Percentiles rank a stretch among this genome's conserved stretches.
phyloP scores from a whole-genome alignment of 2,797 vertebrate genomes.

The Aselliscus stoliczkanus region DNA sequence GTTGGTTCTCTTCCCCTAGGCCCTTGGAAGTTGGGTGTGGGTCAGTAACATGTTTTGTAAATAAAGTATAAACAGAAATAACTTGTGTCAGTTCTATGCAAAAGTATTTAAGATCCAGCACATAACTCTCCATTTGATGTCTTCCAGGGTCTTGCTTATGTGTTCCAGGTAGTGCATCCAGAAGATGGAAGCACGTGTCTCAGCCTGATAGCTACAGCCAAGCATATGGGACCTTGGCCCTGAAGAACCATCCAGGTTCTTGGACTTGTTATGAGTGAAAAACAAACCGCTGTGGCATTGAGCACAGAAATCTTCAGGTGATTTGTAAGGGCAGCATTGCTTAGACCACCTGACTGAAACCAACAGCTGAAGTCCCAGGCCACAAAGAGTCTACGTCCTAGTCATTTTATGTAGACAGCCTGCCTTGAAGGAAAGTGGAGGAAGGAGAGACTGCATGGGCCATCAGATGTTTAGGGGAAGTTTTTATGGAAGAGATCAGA shows the following conservation, averaged over 20 bases:
- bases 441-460: background rate
- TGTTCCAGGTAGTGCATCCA: background rate
- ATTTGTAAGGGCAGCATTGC: no score
- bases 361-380: no score
- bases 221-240: accelerated
- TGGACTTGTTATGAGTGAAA: no score
- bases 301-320: background rate
- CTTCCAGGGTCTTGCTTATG: accelerated
- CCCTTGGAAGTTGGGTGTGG: background rate
- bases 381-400: accelerated
- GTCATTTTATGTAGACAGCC: background rate
- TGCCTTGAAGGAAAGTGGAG: background rate
- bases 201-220: background rate
- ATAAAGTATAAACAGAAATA: background rate
- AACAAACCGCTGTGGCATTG: background rate
- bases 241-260: background rate
- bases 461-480: background rate
- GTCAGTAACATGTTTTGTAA: accelerated
- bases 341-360: background rate
- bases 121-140: background rate
- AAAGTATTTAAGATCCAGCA: background rate
- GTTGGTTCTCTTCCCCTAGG: no score
- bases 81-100: background rate
- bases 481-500: background rate
- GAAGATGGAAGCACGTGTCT: background rate